Evolutionary conservation across 2,888 invertebrate genomes (phyloP).

Genomic region (Ditylenchus weischeri): DNA sequence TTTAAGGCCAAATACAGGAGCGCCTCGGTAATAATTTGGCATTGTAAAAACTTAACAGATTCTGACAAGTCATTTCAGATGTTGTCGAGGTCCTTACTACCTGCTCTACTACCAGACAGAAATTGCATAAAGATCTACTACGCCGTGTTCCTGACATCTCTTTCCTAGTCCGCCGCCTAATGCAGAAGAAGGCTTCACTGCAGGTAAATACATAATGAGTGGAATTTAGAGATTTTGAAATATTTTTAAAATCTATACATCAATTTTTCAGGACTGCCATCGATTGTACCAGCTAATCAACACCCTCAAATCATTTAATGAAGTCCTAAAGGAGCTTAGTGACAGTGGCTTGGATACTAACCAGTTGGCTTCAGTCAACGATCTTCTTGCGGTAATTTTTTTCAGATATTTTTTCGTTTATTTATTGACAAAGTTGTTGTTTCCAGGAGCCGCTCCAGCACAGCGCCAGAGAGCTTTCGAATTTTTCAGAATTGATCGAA

Average conservation of each 20-base stretch:
- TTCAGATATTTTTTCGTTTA: conserved; percentile 4
- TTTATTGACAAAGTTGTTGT: neutral
- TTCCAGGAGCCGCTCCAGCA: conserved; percentile 36
- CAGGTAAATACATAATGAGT: neutral
- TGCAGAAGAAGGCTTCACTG: conserved; percentile 33
- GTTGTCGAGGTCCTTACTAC: conserved; percentile 46
- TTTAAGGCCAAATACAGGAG: conserved; percentile 36
- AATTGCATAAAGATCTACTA: conserved; percentile 39
- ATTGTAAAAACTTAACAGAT: neutral
- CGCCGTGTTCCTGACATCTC: conserved; percentile 47
- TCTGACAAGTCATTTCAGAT: conserved; percentile 24
- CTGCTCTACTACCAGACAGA: conserved; percentile 29
- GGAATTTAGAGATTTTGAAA: too few species aligned
- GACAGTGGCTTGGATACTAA: conserved; percentile 24
- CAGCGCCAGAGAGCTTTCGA: conserved; percentile 29
- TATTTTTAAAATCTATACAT: too few species aligned
- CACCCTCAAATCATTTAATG: conserved; percentile 25
- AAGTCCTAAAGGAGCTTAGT: conserved; percentile 23
- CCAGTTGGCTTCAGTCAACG: conserved; percentile 29
- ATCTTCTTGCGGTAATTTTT: conserved; percentile 29
- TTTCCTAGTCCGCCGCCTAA: conserved; percentile 34
- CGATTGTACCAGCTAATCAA: conserved; percentile 29
- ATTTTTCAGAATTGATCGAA: conserved; percentile 35
- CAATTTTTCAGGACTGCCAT: conserved; percentile 37
- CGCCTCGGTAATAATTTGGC: conserved; percentile 33